Conservation (phyloP, 1,140 invertebrate genomes). For the Neoseiulus cucumeris region DNA sequence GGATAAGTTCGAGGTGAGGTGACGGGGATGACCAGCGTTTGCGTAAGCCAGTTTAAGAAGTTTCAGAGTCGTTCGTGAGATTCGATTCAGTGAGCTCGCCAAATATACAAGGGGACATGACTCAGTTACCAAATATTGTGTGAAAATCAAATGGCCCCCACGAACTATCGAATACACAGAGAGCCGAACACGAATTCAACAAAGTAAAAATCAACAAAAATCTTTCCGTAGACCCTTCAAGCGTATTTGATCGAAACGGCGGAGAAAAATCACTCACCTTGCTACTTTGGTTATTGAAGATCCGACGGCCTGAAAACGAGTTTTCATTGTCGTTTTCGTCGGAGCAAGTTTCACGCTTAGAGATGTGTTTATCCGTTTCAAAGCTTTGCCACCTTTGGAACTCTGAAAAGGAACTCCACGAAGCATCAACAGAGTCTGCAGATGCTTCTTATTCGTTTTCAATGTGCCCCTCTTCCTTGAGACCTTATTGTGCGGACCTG, state of each 20-base stretch:
- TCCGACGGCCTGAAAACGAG: not conserved
- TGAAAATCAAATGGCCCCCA: not conserved
- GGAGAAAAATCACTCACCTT: not conserved
- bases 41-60: not conserved
- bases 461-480: not conserved
- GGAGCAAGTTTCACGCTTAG: not conserved
- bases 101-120: not conserved
- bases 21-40: not conserved
- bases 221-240: not conserved
- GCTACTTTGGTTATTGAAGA: not conserved
- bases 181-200: too few relatives aligned
- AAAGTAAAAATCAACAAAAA: too few relatives aligned
- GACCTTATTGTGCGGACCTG: too few relatives aligned
- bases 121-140: not conserved
- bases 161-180: too few relatives aligned
- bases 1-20: not conserved
- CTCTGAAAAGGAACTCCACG: not conserved
- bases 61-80: not conserved
- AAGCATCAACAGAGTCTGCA: not conserved
- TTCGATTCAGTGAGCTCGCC: not conserved
- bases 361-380: not conserved
- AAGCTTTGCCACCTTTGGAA: conserved; percentile 5
- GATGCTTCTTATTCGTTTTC: not conserved
- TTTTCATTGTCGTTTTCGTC: not conserved
- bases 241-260: too few relatives aligned